Evolutionary conservation across 2,888 invertebrate species (phyloP).

Genomic region (Resseliella maxima): DNA sequence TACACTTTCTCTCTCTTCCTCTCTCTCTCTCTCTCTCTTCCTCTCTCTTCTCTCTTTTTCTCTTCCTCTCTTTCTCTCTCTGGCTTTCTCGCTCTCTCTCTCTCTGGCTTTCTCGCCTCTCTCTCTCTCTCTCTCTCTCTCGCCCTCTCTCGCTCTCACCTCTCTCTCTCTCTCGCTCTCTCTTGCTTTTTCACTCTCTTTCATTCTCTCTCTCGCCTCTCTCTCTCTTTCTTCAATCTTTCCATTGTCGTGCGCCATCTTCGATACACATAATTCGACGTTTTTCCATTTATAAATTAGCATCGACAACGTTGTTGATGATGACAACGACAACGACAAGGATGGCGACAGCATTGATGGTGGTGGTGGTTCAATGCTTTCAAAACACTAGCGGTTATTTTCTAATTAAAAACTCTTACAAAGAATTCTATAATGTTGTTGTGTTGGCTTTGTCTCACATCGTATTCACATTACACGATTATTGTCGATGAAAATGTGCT

Average conservation of each 20-base stretch:
- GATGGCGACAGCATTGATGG: not conserved
- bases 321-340: not conserved
- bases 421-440: constrained; percentile 24
- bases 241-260: not conserved
- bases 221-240: not conserved
- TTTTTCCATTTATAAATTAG: constrained; percentile 38
- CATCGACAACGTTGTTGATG: not conserved
- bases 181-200: too few species aligned
- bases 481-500: not conserved
- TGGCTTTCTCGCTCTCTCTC: too few species aligned
- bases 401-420: constrained; percentile 48
- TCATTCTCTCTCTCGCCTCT: too few species aligned
- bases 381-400: constrained; percentile 43
- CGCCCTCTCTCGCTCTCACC: too few species aligned
- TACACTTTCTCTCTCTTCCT: too few species aligned
- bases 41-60: too few species aligned
- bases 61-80: too few species aligned
- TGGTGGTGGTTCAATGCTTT: not conserved
- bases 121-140: too few species aligned
- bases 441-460: not conserved
- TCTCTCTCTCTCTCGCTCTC: too few species aligned
- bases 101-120: too few species aligned
- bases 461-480: constrained; percentile 14
- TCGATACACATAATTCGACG: not conserved
- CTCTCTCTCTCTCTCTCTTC: too few species aligned